Evolutionary conservation across 2,888 invertebrate genomes (phyloP).

Genomic region (Agonum fuliginosum): DNA sequence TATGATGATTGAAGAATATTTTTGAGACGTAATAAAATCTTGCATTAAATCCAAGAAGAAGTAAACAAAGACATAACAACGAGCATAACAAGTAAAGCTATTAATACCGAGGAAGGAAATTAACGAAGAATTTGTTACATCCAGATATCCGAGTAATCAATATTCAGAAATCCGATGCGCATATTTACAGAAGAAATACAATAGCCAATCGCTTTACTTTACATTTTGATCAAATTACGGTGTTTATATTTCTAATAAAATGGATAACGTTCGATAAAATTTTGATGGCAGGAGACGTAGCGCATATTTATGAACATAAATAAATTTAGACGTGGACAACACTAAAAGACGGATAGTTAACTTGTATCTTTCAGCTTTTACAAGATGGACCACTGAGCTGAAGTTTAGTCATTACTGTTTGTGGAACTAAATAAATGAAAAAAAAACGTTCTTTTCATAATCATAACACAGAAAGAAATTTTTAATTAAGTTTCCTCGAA

Average conservation of each 20-base stretch:
- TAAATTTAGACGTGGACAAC: neutral
- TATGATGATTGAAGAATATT: slow-evolving; percentile 14
- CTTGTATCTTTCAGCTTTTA: too few species aligned
- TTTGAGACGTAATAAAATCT: slow-evolving; percentile 1
- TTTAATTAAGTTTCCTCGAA: too few species aligned
- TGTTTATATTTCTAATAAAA: neutral
- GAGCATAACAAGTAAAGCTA: slow-evolving; percentile 17
- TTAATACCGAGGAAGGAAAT: slow-evolving; percentile 15
- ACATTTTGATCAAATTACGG: slow-evolving; percentile 16
- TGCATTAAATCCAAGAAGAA: neutral
- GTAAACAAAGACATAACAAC: slow-evolving; percentile 36
- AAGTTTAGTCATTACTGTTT: too few species aligned
- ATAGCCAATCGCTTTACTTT: neutral
- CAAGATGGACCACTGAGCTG: too few species aligned
- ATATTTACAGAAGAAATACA: neutral
- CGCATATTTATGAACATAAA: neutral
- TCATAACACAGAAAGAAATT: too few species aligned
- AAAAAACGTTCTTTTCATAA: too few species aligned
- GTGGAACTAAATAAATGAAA: too few species aligned
- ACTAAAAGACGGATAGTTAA: too few species aligned
- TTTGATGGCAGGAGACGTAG: neutral
- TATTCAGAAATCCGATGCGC: slow-evolving; percentile 15
- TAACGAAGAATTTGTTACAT: slow-evolving; percentile 2
- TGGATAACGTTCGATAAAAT: slow-evolving; percentile 15
- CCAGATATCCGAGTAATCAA: slow-evolving; percentile 1